Evolutionary conservation across 2,797 vertebrate genomes (phyloP), one percentile per base, ranked within the genome.

Genomic region (Melanotaenia nigrans): DNA sequence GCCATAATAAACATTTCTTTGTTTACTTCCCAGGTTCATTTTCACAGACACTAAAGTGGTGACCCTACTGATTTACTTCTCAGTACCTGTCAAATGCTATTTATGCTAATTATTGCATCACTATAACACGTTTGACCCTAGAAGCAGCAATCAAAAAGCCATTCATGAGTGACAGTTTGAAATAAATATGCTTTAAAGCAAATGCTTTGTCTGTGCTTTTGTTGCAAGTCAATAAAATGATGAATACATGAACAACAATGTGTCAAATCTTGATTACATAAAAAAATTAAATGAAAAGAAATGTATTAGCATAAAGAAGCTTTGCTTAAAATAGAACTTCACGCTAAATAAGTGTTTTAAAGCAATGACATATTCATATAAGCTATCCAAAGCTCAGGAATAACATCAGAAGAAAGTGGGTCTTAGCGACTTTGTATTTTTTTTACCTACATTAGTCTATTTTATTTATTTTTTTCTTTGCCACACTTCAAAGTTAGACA

Each of bases 21-120:
- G 14, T 78, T 81, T 32, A 5, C 62, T 69, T 65, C 71, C 25
- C 80, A 95, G 94, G 87, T 81, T 61, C 73, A 38, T 66, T 84
- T 20, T 83, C 85, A 16, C 61, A 6, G 69, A 89, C 81, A 77
- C 13, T 90, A 45, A 93, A 89, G 82, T 89, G 82, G 84, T 93
- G 79, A 94, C 40, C 5, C 32, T 42, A 65, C 64, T 42, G 69
- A 69, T 30, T 57, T 13, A n/a, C 4, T 18, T 3, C 30, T 24
- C 24, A 47, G 40, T 67, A 61, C 3, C 20, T 14, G 33, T 24
- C 61, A n/a, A 20, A 35, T 60, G 47, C 61, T 81, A 81, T 81
- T 84, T 72, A 73, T 72, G 54, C 10, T 6, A 58, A 24, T 51
- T 77, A 32, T 65, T 57, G 14, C 58, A 58, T n/a, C 51, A 42